These are phyloP conservation scores for Microtus oregoni DNA, from an alignment of 2,113 vertebrate genomes.

Conservation along the genomic window DNA sequence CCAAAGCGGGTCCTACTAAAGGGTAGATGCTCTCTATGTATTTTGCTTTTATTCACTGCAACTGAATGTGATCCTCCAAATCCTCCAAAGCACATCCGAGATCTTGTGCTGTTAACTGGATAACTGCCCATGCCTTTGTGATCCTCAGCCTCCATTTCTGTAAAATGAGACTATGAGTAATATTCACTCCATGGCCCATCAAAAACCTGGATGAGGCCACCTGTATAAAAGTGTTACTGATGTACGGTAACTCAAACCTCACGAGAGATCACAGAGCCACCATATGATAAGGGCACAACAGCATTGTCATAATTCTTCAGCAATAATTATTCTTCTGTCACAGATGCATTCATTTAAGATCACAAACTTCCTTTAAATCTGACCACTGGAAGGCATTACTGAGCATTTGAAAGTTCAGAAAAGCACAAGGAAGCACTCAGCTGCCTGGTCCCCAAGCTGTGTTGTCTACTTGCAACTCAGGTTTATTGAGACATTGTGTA, in stretches of 20 bases:
- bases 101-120: not conserved
- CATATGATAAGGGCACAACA: not conserved
- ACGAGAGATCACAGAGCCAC: not conserved
- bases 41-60: not conserved
- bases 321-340: not conserved
- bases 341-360: not conserved
- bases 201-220: not conserved
- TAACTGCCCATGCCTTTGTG: not conserved
- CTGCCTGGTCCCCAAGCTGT: not conserved
- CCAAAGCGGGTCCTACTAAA: not conserved
- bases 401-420: constrained; percentile 32
- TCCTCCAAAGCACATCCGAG: not conserved
- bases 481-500: not conserved
- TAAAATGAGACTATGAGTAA: not conserved
- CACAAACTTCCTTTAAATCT: not conserved
- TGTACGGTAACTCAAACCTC: not conserved
- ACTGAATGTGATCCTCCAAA: not conserved
- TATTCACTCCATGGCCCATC: not conserved
- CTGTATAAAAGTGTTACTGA: not conserved
- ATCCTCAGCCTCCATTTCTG: not conserved
- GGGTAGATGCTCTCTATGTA: not conserved
- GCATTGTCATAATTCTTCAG: not conserved
- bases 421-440: not conserved
- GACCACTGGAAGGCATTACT: not conserved
- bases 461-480: not conserved